These are phyloP conservation scores for Tiliqua scincoides DNA, from an alignment of 2,113 vertebrate species.

Conservation along the genomic window DNA sequence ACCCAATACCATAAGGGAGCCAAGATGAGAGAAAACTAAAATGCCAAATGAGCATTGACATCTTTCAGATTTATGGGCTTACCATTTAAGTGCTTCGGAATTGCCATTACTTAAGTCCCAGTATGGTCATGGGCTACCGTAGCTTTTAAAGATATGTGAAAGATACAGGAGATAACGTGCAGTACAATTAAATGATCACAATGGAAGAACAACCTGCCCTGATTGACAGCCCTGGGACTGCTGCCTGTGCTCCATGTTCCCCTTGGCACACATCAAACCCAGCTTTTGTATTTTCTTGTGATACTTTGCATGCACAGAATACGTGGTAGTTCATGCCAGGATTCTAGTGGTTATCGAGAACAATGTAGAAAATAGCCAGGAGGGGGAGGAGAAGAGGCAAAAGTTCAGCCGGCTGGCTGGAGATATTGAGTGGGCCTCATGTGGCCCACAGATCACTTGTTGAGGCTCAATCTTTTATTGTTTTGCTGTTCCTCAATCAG, in stretches of 20 bases:
- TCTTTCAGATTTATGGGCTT: neutral
- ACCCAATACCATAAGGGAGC: constrained; percentile 39
- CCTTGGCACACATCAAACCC: neutral
- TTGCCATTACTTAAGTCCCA: neutral
- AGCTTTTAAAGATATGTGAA: neutral
- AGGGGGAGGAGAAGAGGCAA: neutral
- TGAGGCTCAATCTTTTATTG: neutral
- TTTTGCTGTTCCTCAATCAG: neutral
- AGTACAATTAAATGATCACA: neutral
- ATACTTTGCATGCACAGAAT: neutral
- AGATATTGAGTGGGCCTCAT: neutral
- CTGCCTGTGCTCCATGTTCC: neutral
- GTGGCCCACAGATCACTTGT: neutral
- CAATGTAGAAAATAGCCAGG: neutral
- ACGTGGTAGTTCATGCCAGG: neutral
- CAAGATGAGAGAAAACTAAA: neutral
- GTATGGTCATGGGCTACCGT: neutral
- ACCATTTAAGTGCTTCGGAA: neutral
- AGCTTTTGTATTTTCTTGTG: no score
- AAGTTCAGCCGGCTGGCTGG: neutral
- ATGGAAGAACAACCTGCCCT: no score
- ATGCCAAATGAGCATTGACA: neutral
- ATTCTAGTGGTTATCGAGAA: neutral
- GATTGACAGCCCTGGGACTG: neutral
- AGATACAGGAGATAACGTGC: neutral